phyloP scores from a whole-genome alignment of 2,113 vertebrate genomes.

The Chaetorhynchus papuensis region DNA sequence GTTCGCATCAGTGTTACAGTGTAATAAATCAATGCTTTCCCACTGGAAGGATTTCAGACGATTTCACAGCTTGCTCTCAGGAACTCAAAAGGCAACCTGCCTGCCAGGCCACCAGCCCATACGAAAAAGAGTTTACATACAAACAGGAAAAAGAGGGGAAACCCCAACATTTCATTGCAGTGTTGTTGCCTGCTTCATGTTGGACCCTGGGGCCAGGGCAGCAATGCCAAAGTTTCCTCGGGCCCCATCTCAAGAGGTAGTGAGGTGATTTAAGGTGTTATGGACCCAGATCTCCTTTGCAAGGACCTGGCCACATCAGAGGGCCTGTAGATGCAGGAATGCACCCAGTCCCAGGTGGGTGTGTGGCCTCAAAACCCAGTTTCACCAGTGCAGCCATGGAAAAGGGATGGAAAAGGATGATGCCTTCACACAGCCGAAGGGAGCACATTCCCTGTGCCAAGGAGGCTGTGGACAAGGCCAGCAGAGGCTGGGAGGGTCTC shows the following conservation, averaged over 20 bases:
- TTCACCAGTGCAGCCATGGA: neutral
- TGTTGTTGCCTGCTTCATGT: neutral
- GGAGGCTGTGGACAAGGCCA: neutral
- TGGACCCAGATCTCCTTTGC: neutral
- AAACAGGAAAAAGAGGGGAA: neutral
- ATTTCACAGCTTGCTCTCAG: neutral
- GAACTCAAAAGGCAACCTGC: neutral
- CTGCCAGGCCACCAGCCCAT: neutral
- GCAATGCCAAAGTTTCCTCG: neutral
- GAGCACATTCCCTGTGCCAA: neutral
- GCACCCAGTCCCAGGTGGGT: accelerated
- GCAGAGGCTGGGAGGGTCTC: neutral
- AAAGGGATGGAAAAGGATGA: neutral
- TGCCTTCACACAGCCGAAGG: neutral
- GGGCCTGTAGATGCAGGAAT: neutral
- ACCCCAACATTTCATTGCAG: neutral
- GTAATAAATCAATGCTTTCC: conserved; percentile 57
- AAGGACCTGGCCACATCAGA: neutral
- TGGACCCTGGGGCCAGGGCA: neutral
- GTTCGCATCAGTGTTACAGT: conserved; percentile 10
- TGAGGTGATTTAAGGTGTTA: accelerated
- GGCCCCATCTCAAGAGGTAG: neutral
- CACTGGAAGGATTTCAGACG: neutral
- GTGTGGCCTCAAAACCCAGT: neutral
- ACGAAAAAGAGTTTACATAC: neutral